Percentiles rank a stretch among this genome's conserved stretches.
These are phyloP conservation scores for Anagrus nilaparvatae DNA, from an alignment of 1,140 invertebrate species.

Conservation along the genomic window DNA sequence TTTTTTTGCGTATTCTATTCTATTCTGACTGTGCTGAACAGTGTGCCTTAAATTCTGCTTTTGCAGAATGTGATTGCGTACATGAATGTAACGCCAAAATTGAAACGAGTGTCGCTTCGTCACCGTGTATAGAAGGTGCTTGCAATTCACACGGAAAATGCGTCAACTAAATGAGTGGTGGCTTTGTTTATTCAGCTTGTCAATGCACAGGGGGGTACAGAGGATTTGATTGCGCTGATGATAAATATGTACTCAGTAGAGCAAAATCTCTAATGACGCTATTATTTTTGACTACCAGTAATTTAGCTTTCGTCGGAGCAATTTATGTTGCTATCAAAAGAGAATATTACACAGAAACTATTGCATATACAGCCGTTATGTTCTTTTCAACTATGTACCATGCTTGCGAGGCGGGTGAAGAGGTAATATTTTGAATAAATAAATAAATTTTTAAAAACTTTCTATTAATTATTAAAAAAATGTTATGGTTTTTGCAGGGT, in stretches of 20 bases:
- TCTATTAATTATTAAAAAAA: too few relatives aligned
- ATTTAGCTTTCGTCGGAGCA: slow-evolving; percentile 70
- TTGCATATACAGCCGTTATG: slow-evolving; percentile 77
- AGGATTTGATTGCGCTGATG: slow-evolving; percentile 79
- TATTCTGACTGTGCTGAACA: too few relatives aligned
- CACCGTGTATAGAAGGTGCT: slow-evolving; percentile 53
- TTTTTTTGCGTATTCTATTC: too few relatives aligned
- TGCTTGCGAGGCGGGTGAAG: slow-evolving; percentile 61
- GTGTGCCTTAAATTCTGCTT: too few relatives aligned
- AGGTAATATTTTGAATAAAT: slow-evolving; percentile 38
- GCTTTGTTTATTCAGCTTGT: slow-evolving; percentile 65
- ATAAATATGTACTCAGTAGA: slow-evolving; percentile 57
- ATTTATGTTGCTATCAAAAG: slow-evolving; percentile 65
- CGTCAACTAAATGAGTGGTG: slow-evolving; percentile 64
- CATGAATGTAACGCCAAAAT: slow-evolving; percentile 29
- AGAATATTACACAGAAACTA: slow-evolving; percentile 68
- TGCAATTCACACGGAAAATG: slow-evolving; percentile 57
- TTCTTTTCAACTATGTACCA: slow-evolving; percentile 82
- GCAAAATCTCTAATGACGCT: slow-evolving; percentile 56
- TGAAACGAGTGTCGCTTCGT: slow-evolving; percentile 53
- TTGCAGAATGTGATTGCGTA: slow-evolving; percentile 39
- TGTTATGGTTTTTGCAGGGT: slow-evolving; percentile 4
- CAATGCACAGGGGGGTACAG: slow-evolving; percentile 59
- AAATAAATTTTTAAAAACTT: too few relatives aligned
- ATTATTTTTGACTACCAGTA: slow-evolving; percentile 75